Evolutionary conservation across 2,888 invertebrate species (phyloP), one percentile per base, ranked within the genome.

Genomic region (Frankliniella fusca): DNA sequence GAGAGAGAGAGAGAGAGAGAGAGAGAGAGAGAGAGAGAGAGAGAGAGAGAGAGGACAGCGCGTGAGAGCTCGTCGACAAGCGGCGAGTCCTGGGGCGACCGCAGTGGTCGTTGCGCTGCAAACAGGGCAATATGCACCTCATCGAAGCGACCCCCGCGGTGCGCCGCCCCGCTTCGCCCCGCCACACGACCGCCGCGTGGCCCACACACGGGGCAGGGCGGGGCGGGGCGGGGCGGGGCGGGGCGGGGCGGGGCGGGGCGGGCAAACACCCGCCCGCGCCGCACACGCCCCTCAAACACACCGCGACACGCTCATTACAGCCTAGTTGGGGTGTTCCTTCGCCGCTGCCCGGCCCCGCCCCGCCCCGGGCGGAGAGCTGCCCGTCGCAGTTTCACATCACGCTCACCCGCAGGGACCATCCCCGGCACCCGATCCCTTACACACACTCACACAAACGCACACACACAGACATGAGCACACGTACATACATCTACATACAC

Each of bases 151-250:
- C 54, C 54, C 54, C 12, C 15, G 54, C 7, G 54, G 7, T 15
- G 54, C 54, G 0, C 15, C 54, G 54, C 15, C 54, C 54, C 54
- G 54, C 54, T 15, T 15, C 82, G 84, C 79, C 76, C 81, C 83
- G 54, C 38, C 38, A 38, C 38, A 38, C 38, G 38, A 38, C 38
- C 38, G 38, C 38, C 38, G 38, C 38, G 38, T 38, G 38, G 38
- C 38, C 38, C 38, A 38, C 38, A 38, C 38, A 38, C 38, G 38
- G 38, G 88, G 89, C 88, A 87, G 88, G 88, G 87, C 88, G 87
- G 83, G 84, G 85, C 86, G 88, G 88, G 85, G 88, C 88, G 85
- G 87, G 87, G 84, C 88, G 88, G 87, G 88, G 89, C 89, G 89
- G 89, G 88, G 89, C 89, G 88, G 89, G 89, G 87, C 89, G 89